phyloP scores from a whole-genome alignment of 2,888 invertebrate species.

The Thymelicus sylvestris region DNA sequence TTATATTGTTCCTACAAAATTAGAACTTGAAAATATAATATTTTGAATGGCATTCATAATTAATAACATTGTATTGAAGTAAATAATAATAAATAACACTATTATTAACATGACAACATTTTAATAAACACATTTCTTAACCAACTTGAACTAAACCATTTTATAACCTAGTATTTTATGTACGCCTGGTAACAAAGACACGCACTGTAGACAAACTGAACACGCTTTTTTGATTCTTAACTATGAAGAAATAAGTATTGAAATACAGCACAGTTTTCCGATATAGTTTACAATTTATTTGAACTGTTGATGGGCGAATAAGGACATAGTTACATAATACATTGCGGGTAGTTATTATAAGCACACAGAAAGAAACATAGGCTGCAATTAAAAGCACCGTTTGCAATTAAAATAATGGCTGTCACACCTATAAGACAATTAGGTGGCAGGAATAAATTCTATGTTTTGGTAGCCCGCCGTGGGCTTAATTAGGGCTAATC shows the following conservation, averaged over 20 bases:
- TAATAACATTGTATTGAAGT: slow-evolving; percentile 1
- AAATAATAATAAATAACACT: too few species aligned
- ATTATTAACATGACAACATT: slow-evolving; percentile 42
- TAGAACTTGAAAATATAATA: too few species aligned
- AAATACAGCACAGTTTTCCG: neutral
- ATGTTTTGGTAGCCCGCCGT: slow-evolving; percentile 62
- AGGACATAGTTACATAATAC: slow-evolving; percentile 49
- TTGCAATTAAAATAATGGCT: slow-evolving; percentile 82
- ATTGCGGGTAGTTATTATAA: slow-evolving; percentile 54
- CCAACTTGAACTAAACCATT: slow-evolving; percentile 42
- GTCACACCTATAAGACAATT: slow-evolving; percentile 84
- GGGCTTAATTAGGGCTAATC: slow-evolving; percentile 65
- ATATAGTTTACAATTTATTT: neutral
- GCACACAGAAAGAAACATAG: slow-evolving; percentile 69
- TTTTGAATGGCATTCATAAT: neutral
- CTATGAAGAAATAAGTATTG: neutral
- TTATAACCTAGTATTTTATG: slow-evolving; percentile 41
- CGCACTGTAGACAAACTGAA: neutral
- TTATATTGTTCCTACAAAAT: too few species aligned
- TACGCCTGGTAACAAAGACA: neutral
- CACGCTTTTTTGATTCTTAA: slow-evolving; percentile 7
- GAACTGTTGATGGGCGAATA: slow-evolving; percentile 41
- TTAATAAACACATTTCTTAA: slow-evolving; percentile 41
- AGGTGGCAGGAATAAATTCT: slow-evolving; percentile 73
- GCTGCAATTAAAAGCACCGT: slow-evolving; percentile 71